Percentiles rank a stretch among this genome's conserved stretches.
Conservation (phyloP, 2,797 vertebrate species). For the Adrianichthys oophorus region DNA sequence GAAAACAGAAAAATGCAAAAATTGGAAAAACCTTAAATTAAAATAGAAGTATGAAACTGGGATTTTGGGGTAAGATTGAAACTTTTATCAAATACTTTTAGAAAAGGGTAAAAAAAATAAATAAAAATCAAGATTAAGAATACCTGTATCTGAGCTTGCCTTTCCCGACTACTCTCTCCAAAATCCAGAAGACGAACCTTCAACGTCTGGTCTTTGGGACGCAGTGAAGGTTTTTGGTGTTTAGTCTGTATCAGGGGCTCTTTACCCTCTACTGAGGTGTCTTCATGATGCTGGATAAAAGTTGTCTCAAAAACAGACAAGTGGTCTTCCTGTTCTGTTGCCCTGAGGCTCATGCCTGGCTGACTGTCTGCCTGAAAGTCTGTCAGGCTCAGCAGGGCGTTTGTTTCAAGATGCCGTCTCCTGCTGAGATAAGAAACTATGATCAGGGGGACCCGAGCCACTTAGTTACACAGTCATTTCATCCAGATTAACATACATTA, state of each 20-base stretch:
- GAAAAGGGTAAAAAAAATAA: neutral
- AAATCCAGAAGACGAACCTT: conserved; percentile 21
- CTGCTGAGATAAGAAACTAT: conserved; percentile 61
- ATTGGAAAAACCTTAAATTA: neutral
- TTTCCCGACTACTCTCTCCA: conserved; percentile 16
- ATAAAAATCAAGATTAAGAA: neutral
- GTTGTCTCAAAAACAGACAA: neutral
- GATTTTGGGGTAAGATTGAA: neutral
- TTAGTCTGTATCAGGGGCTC: neutral
- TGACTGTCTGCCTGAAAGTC: conserved; percentile 16
- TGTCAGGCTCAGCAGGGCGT: conserved; percentile 43
- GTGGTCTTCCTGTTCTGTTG: conserved; percentile 20
- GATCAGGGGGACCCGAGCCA: conserved; percentile 24
- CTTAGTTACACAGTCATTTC: conserved; percentile 17
- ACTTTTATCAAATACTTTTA: neutral
- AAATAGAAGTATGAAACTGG: no score
- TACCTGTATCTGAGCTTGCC: conserved; percentile 48
- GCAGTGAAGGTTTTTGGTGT: conserved; percentile 21
- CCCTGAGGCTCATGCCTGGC: conserved; percentile 17
- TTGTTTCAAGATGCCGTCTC: conserved; percentile 31
- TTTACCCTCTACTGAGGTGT: neutral
- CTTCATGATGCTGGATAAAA: conserved; percentile 6
- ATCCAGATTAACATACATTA: conserved; percentile 42
- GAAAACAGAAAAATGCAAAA: neutral
- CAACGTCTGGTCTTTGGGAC: conserved; percentile 32